Conservation (phyloP, 2,113 vertebrate species). For the Megaceryle torquata region DNA sequence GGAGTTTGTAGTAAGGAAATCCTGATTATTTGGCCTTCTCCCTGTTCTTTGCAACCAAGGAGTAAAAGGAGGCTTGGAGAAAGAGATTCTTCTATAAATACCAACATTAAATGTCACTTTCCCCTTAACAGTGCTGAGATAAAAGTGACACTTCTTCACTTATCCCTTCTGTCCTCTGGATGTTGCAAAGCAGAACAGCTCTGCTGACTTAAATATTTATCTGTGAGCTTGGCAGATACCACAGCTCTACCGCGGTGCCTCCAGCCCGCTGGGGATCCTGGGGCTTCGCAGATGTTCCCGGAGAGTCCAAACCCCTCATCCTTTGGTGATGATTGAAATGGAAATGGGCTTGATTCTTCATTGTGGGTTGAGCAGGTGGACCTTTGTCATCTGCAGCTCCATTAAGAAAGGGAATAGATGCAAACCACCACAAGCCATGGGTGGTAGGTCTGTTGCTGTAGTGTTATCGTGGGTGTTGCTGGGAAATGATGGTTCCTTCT, state of each 20-base stretch:
- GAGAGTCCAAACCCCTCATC: background rate
- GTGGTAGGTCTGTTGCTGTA: fast-evolving
- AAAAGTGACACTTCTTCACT: background rate
- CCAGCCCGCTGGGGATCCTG: background rate
- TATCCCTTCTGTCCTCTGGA: background rate
- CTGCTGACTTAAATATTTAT: background rate
- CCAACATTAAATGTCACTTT: background rate
- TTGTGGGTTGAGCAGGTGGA: background rate
- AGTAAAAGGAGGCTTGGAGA: background rate
- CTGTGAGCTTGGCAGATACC: background rate
- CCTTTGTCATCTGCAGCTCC: background rate
- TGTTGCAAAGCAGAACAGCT: background rate
- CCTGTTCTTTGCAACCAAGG: background rate
- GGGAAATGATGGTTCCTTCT: background rate
- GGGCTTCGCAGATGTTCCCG: background rate
- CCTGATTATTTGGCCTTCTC: background rate
- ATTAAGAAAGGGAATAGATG: background rate
- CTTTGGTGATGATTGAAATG: background rate
- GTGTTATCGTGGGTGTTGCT: fast-evolving
- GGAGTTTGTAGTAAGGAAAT: background rate
- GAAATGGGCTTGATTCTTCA: background rate
- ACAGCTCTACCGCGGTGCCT: fast-evolving
- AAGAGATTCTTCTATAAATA: background rate
- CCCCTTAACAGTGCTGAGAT: background rate
- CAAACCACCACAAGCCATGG: background rate